Evolutionary conservation across 2,888 invertebrate species (phyloP), one percentile per base, ranked within the genome.

Genomic region (Xanthorhoe designata): DNA sequence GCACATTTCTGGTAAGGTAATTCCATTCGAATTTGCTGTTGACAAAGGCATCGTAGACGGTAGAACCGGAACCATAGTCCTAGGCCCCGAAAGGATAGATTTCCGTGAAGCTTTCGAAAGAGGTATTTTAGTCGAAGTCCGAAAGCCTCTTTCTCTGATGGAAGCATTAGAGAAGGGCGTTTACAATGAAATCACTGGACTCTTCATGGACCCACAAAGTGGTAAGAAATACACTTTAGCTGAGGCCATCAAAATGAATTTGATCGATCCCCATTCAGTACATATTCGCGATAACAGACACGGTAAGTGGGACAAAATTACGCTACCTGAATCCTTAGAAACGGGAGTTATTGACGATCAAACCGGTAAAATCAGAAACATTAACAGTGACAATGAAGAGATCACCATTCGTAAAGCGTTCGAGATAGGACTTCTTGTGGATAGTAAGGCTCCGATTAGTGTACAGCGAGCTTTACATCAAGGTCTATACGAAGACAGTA

Each of bases 91-190:
- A 75, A 94, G 94, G 52, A 90, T 97, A 59, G 96, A 97, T 87
- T 97, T 98, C 80, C 95, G 96, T 55, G 97, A 97, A 92, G 98
- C 98, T 0, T 96, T 98, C 75, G 97, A 98, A 86, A 95, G 96
- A 70, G 98, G 98, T 29, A 93, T 97, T 61, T 90, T 98, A 35
- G 94, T 97, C 10, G 98, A 98, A 89, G 96, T 97, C 0, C 95
- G 96, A 62, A 96, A 96, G 83, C 98, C 98, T 0, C 94, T 98
- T 83, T 96, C 97, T 9, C 92, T 98, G 2, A 96, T 96, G 72
- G 98, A 98, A 88, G 97, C 97, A 0, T 94, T 98, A 49, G 95
- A 96, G 53, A 98, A 97, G 83, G 96, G 97, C 29, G 94, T 98
- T 47, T 97, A 97, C 80, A 96, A 97, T 81, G 96, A 96, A 78